Conservation (phyloP, 2,113 vertebrate genomes). For the Alligator sinensis region DNA sequence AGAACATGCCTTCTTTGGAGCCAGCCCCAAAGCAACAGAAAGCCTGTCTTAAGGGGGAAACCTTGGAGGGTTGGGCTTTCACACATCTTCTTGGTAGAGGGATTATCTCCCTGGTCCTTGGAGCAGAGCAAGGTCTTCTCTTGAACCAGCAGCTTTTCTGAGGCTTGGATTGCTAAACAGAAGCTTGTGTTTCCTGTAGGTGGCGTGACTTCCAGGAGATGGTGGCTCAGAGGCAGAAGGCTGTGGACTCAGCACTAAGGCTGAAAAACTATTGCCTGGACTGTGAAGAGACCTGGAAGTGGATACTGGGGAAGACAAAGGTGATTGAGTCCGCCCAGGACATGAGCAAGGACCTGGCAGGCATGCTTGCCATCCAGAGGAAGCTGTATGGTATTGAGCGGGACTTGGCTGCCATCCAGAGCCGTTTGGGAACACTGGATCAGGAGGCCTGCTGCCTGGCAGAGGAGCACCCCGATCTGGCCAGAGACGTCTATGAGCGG, state of each 20-base stretch:
- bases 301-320: slow-evolving; percentile 91
- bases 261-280: slow-evolving; percentile 93
- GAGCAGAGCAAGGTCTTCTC: not conserved
- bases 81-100: too few relatives aligned
- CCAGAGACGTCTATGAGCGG: slow-evolving; percentile 78
- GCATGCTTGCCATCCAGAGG: slow-evolving; percentile 93
- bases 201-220: slow-evolving; percentile 90
- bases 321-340: slow-evolving; percentile 91
- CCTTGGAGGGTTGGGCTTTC: too few relatives aligned
- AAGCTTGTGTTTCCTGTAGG: slow-evolving; percentile 57
- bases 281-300: slow-evolving; percentile 90
- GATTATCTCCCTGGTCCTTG: not conserved
- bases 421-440: slow-evolving; percentile 82
- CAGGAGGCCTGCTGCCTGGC: slow-evolving; percentile 84
- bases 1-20: too few relatives aligned
- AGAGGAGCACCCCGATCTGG: slow-evolving; percentile 85
- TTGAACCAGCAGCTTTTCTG: not conserved
- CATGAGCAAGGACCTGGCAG: slow-evolving; percentile 89
- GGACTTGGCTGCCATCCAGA: slow-evolving; percentile 86
- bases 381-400: slow-evolving; percentile 93
- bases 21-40: too few relatives aligned
- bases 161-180: not conserved
- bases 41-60: too few relatives aligned
- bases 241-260: slow-evolving; percentile 87
- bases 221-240: slow-evolving; percentile 83